These are phyloP conservation scores for Nixonia krombeini DNA, from an alignment of 1,140 invertebrate species.

Conservation along the genomic window DNA sequence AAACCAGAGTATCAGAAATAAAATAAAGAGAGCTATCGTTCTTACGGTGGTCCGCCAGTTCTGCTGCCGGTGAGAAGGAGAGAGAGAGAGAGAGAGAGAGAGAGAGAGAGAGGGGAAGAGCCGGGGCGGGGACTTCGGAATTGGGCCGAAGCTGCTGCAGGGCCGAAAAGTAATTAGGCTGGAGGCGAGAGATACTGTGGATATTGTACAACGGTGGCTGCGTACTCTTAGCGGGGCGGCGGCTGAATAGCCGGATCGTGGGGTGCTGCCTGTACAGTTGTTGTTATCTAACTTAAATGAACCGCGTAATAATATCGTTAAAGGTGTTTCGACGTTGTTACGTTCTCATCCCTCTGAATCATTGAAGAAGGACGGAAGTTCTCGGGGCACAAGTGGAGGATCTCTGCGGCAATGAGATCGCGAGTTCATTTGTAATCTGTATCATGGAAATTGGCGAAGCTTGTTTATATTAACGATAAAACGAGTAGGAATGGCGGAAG, in stretches of 20 bases:
- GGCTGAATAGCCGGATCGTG: constrained; percentile 42
- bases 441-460: too few species aligned
- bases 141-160: constrained; percentile 43
- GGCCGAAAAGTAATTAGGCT: constrained; percentile 67
- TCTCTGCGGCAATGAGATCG: too few species aligned
- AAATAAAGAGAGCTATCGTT: constrained; percentile 61
- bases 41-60: constrained; percentile 45
- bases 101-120: constrained; percentile 1
- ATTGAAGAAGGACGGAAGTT: constrained; percentile 33
- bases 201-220: constrained; percentile 58
- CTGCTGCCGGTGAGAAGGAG: constrained; percentile 32
- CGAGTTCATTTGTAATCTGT: too few species aligned
- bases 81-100: constrained; percentile 1
- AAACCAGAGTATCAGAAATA: constrained; percentile 67
- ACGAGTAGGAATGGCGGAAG: too few species aligned
- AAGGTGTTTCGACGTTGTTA: constrained; percentile 55
- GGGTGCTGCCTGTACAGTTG: constrained; percentile 46
- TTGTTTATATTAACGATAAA: too few species aligned
- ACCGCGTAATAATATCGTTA: constrained; percentile 69
- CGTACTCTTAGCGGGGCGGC: constrained; percentile 34
- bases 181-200: constrained; percentile 64
- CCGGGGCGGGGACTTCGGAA: constrained; percentile 31
- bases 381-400: too few species aligned
- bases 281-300: constrained; percentile 72
- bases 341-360: constrained; percentile 33